Percentiles rank a stretch among this genome's conserved stretches.
phyloP scores from a whole-genome alignment of 2,888 invertebrate species.

The Argyresthia goedartella region DNA sequence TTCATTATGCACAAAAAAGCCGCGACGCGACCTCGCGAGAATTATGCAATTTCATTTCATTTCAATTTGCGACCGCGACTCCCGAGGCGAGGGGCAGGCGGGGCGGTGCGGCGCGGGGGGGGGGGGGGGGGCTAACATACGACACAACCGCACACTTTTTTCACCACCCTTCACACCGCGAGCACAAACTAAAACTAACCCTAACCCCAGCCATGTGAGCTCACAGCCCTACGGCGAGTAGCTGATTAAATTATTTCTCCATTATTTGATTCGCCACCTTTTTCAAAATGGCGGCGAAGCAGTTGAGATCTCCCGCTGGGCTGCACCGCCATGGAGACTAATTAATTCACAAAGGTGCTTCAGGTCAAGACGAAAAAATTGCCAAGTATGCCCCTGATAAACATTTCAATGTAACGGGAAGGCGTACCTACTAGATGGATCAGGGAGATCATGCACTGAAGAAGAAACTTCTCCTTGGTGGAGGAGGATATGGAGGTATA shows the following conservation, averaged over 20 bases:
- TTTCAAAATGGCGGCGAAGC: constrained; percentile 64
- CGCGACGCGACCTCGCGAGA: constrained; percentile 23
- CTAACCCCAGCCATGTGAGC: constrained; percentile 30
- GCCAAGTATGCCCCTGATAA: background rate
- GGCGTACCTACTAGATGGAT: too few species aligned
- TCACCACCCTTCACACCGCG: constrained; percentile 32
- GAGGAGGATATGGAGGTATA: too few species aligned
- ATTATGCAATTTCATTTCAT: constrained; percentile 67
- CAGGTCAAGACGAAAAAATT: background rate
- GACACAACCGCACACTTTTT: constrained; percentile 45
- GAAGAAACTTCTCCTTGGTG: too few species aligned
- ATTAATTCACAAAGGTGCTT: constrained; percentile 3
- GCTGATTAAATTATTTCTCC: constrained; percentile 64
- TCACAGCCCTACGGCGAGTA: constrained; percentile 21
- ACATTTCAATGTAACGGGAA: background rate
- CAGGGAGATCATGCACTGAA: too few species aligned
- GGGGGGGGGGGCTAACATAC: constrained; percentile 43
- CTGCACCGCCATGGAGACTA: constrained; percentile 16
- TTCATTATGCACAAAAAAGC: constrained; percentile 51
- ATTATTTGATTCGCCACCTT: constrained; percentile 67
- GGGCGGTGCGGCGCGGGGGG: constrained; percentile 11
- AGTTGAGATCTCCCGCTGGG: constrained; percentile 5
- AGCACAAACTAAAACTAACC: constrained; percentile 32
- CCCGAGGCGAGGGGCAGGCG: constrained; percentile 9
- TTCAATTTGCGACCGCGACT: constrained; percentile 45